These are phyloP conservation scores for Ictidomys tridecemlineatus DNA, from an alignment of 2,113 vertebrate species.

Conservation along the genomic window DNA sequence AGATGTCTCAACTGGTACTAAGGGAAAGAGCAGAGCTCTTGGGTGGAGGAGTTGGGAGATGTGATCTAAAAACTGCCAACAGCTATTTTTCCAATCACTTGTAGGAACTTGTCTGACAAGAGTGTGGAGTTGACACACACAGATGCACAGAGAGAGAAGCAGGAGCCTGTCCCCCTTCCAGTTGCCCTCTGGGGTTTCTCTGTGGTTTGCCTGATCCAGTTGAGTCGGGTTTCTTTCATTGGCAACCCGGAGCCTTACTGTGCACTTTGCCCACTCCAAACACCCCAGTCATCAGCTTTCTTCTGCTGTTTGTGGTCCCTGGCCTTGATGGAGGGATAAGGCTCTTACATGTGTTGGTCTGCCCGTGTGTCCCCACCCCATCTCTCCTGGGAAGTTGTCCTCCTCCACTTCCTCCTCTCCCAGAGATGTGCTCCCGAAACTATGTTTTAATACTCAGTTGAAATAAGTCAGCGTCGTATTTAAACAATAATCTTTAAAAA, in stretches of 20 bases:
- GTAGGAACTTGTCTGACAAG: constrained; percentile 49
- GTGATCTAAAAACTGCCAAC: constrained; percentile 41
- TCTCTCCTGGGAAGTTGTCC: background rate
- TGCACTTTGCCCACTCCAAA: background rate
- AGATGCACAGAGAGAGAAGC: background rate
- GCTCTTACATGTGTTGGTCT: background rate
- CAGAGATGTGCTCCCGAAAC: background rate
- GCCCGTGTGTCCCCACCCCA: background rate
- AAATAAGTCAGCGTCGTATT: background rate
- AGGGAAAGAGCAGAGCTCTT: background rate
- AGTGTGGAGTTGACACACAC: background rate
- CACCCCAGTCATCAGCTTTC: background rate
- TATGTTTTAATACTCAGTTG: background rate
- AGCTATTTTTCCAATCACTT: constrained; percentile 24
- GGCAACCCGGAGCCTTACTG: background rate
- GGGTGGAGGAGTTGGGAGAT: constrained; percentile 10
- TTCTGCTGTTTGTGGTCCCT: background rate
- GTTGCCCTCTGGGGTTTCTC: constrained; percentile 28
- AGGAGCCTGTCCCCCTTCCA: background rate
- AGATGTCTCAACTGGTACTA: background rate
- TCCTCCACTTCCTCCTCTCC: background rate
- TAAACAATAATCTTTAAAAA: background rate
- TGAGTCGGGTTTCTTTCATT: constrained; percentile 42
- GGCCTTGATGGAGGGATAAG: background rate
- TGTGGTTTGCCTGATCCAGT: background rate